Evolutionary conservation across 2,888 invertebrate genomes (phyloP).

Genomic region (Parnassius apollo): DNA sequence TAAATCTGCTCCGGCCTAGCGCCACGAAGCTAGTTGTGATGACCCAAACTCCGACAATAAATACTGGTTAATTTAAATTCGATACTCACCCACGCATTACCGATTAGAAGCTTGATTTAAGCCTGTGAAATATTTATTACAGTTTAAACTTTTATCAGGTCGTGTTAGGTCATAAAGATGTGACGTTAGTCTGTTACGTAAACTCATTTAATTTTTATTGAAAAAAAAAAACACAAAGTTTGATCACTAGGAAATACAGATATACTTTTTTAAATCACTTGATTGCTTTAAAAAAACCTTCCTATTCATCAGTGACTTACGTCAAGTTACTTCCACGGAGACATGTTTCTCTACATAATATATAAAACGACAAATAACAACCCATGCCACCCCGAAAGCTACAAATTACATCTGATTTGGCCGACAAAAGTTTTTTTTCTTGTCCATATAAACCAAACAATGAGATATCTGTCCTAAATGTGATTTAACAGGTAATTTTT

Average conservation of each 20-base stretch:
- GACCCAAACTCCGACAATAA: slow-evolving; percentile 61
- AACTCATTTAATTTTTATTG: neutral
- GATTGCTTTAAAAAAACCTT: too few species aligned
- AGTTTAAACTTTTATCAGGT: slow-evolving; percentile 14
- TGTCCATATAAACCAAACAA: slow-evolving; percentile 69
- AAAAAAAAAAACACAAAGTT: slow-evolving; percentile 17
- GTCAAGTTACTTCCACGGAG: too few species aligned
- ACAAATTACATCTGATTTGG: slow-evolving; percentile 63
- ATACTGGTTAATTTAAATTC: slow-evolving; percentile 72
- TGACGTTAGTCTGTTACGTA: slow-evolving; percentile 5
- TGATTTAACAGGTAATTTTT: slow-evolving; percentile 80
- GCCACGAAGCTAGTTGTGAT: slow-evolving; percentile 49
- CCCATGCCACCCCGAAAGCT: slow-evolving; percentile 72
- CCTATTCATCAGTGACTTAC: too few species aligned
- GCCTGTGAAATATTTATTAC: slow-evolving; percentile 42
- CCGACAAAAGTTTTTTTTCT: slow-evolving; percentile 69
- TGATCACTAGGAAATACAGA: too few species aligned
- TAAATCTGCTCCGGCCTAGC: slow-evolving; percentile 44
- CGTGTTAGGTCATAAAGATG: slow-evolving; percentile 6
- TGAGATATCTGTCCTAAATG: slow-evolving; percentile 77
- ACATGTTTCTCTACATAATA: slow-evolving; percentile 41
- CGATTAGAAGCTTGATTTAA: slow-evolving; percentile 59
- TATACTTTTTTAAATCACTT: too few species aligned
- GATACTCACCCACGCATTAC: slow-evolving; percentile 60
- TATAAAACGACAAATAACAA: slow-evolving; percentile 61